Base-by-base conservation (phyloP, 2,888 invertebrate species). In the Hyalella azteca region DNA sequence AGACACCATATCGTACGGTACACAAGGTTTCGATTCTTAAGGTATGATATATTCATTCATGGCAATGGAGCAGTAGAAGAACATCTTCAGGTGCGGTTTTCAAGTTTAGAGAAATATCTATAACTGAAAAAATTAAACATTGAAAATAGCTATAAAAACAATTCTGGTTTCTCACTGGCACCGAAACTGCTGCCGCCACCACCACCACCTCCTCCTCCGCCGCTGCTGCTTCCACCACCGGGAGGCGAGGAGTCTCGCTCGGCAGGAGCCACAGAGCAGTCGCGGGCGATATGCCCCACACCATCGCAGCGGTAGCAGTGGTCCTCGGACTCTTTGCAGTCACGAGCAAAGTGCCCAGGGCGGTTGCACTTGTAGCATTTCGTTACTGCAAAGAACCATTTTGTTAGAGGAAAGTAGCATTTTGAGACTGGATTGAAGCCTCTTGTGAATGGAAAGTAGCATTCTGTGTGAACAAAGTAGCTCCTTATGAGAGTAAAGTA, bases 331-430 rank as follows among this genome's bases (percentile, higher is more conserved):
- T 96, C 95, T 89, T 95, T 94, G 91, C 96, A 96, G 87, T 95
- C 95, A 85, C 96, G 92, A 85, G 96, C 96, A 88, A 94, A 95
- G 90, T 96, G 96, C 82, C 96, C 96, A 87, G 93, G 92, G 89
- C 95, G 93, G 90, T 96, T 96, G 90, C 96, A 97, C 91, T 96
- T 96, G 91, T 94, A 96, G 91, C 96, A 96, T 90, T 96, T 96
- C 87, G 66, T 66, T n/a, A 66, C 66, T 66, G 66, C 5, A 66
- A 66, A 66, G 32, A 26, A 54, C 9, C 4, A 0, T 0, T 9
- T 9, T 54, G 3, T 54, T 4, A 54, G 22, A 26, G 49, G 49
- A 15, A n/a, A n/a, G n/a, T n/a, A n/a, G n/a, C n/a, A n/a, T n/a
- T n/a, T n/a, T n/a, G n/a, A n/a, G n/a, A n/a, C n/a, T n/a, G n/a